Conservation (phyloP, 2,113 vertebrate species). For the Engraulis encrasicolus region DNA sequence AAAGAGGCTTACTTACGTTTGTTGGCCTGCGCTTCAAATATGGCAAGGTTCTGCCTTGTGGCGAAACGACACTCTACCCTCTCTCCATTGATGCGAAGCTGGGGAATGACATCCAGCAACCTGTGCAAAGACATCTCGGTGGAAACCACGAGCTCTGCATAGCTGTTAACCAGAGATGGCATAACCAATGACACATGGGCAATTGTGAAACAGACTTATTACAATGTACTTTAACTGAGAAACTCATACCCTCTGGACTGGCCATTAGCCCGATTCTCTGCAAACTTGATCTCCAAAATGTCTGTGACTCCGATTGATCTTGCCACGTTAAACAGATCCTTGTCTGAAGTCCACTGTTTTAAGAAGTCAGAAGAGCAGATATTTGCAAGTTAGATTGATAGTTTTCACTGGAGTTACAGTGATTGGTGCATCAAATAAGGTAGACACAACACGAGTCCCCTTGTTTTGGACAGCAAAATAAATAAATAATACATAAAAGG, state of each 20-base stretch:
- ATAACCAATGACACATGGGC: not conserved
- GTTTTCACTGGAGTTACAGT: not conserved
- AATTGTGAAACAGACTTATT: not conserved
- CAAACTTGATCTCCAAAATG: constrained; percentile 88
- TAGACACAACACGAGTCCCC: not conserved
- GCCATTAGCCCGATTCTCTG: constrained; percentile 91
- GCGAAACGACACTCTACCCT: constrained; percentile 87
- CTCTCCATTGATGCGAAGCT: constrained; percentile 86
- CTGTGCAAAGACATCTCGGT: constrained; percentile 86
- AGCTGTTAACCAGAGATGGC: constrained; percentile 69
- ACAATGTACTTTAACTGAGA: not conserved
- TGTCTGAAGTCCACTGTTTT: constrained; percentile 91
- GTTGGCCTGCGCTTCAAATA: constrained; percentile 89
- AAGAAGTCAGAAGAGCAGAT: not conserved
- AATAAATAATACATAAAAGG: not conserved
- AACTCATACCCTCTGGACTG: constrained; percentile 92
- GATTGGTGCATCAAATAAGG: not conserved
- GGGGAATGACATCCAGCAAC: constrained; percentile 85
- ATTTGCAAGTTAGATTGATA: not conserved
- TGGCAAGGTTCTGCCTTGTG: constrained; percentile 84
- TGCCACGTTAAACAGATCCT: constrained; percentile 83
- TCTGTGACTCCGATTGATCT: constrained; percentile 86
- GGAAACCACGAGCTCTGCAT: constrained; percentile 87
- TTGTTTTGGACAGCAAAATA: not conserved
- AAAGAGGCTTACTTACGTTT: constrained; percentile 82